Evolutionary conservation across 2,113 vertebrate genomes (phyloP).

Genomic region (Saimiri boliviensis): DNA sequence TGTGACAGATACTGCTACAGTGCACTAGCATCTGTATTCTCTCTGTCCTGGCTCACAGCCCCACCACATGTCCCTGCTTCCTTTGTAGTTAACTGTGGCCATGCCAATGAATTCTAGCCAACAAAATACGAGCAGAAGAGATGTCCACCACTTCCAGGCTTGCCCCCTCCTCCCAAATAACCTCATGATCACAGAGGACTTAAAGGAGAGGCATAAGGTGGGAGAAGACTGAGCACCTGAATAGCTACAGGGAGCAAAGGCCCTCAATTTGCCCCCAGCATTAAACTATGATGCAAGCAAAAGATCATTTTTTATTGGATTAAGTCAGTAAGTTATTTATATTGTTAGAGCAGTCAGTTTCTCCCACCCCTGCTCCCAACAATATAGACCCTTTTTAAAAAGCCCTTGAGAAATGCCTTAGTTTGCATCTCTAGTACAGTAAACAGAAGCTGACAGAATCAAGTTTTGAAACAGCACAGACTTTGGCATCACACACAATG

Average conservation of each 20-base stretch:
- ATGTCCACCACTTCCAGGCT: not conserved
- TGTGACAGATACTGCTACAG: not conserved
- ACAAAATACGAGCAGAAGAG: not conserved
- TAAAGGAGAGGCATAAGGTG: not conserved
- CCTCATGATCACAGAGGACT: not conserved
- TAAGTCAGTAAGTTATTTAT: not conserved
- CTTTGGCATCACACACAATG: not conserved
- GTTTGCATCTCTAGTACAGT: not conserved
- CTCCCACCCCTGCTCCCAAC: no score
- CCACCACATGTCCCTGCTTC: not conserved
- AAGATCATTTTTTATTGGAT: not conserved
- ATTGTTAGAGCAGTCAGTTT: not conserved
- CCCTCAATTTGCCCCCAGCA: fast-evolving
- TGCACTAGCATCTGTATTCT: not conserved
- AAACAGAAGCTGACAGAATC: not conserved
- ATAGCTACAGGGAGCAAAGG: not conserved
- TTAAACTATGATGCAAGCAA: not conserved
- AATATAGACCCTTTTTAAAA: not conserved
- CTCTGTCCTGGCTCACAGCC: not conserved
- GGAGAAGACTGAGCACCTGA: not conserved
- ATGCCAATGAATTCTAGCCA: not conserved
- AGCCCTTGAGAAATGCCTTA: not conserved
- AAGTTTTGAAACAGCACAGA: not conserved
- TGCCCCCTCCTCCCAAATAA: fast-evolving
- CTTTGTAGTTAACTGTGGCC: not conserved